Percentiles rank a stretch among this genome's conserved stretches.
Evolutionary conservation across 2,113 vertebrate species (phyloP).

Genomic region (Neoarius graeffei): DNA sequence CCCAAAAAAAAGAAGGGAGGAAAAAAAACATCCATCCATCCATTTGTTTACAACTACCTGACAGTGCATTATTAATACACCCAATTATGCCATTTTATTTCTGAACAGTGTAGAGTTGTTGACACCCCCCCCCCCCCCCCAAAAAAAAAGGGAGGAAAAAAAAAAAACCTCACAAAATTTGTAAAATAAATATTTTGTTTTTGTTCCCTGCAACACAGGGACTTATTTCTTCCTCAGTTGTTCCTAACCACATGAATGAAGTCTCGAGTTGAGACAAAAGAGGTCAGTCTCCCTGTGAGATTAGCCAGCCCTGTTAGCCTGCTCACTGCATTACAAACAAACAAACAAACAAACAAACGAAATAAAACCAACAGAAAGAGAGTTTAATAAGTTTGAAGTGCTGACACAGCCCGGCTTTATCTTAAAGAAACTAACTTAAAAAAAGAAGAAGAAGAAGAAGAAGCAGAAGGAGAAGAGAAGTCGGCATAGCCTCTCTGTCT

Average conservation of each 20-base stretch:
- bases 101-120: not conserved
- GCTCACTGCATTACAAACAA: not conserved
- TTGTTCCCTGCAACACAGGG: not conserved
- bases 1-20: too few species aligned
- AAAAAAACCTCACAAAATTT: not conserved
- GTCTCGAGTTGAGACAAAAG: constrained; percentile 11
- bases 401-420: not conserved
- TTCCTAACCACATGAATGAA: not conserved
- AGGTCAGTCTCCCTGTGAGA: not conserved
- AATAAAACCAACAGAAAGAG: not conserved
- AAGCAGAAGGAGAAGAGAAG: too few species aligned
- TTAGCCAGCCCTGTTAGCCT: constrained; percentile 8
- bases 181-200: not conserved
- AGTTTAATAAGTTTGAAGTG: not conserved
- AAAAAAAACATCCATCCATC: too few species aligned
- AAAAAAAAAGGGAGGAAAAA: not conserved
- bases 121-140: too few species aligned
- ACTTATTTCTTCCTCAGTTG: too few species aligned
- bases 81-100: not conserved
- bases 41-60: too few species aligned
- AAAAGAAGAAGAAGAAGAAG: too few species aligned
- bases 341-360: not conserved
- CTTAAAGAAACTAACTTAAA: not conserved
- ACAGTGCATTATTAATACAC: not conserved
- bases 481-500: too few species aligned